Conservation (phyloP, 2,888 invertebrate genomes). For the Acronicta leporina region DNA sequence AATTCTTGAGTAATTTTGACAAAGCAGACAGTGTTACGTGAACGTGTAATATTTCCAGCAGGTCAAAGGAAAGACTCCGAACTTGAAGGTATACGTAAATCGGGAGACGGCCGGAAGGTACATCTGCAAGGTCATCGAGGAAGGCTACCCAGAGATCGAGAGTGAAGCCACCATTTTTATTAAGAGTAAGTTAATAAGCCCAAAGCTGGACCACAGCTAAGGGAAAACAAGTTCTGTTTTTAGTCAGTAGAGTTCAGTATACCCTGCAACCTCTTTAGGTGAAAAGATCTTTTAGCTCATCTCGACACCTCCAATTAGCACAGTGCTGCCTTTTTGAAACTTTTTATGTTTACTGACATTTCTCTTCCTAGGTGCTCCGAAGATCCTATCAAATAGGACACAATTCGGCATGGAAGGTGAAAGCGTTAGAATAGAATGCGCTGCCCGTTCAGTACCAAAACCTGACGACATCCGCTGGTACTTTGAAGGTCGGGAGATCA, state of each 20-base stretch:
- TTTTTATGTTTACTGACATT: neutral
- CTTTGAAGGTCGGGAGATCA: slow-evolving; percentile 94
- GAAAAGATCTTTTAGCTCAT: too few species aligned
- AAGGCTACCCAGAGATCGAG: slow-evolving; percentile 95
- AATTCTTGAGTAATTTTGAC: neutral
- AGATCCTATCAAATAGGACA: slow-evolving; percentile 93
- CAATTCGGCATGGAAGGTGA: slow-evolving; percentile 95
- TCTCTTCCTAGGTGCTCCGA: slow-evolving; percentile 90
- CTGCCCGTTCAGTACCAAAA: slow-evolving; percentile 95
- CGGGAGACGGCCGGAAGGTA: slow-evolving; percentile 95
- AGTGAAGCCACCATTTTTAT: slow-evolving; percentile 94
- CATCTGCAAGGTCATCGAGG: slow-evolving; percentile 96
- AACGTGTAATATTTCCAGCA: slow-evolving; percentile 91
- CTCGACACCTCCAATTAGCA: too few species aligned
- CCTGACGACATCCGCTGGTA: slow-evolving; percentile 96
- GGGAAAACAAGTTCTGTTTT: too few species aligned
- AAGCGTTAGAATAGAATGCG: slow-evolving; percentile 94
- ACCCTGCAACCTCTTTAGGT: too few species aligned
- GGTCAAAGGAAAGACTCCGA: slow-evolving; percentile 94
- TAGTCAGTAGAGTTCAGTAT: too few species aligned
- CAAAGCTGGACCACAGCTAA: too few species aligned
- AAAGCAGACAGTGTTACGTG: slow-evolving; percentile 68
- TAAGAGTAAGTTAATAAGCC: slow-evolving; percentile 87
- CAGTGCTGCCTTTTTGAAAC: too few species aligned
- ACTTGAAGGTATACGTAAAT: slow-evolving; percentile 93